Evolutionary conservation across 2,113 vertebrate species (phyloP).

Genomic region (Lipotes vexillifer): DNA sequence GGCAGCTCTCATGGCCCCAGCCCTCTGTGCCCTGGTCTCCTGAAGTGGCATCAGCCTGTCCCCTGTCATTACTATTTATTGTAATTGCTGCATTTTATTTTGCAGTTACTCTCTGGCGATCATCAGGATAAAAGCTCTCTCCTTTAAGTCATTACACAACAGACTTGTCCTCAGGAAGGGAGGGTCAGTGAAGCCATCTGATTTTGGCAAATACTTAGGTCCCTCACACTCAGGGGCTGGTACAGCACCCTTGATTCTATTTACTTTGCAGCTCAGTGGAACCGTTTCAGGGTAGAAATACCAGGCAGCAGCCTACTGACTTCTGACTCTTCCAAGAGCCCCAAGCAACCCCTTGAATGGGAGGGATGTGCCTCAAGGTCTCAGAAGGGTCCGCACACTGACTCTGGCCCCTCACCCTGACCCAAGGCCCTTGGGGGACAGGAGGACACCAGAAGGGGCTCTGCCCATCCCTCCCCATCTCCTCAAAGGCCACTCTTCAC

Average conservation of each 20-base stretch:
- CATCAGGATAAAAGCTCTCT: not conserved
- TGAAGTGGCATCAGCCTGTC: not conserved
- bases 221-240: rapidly evolving
- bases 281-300: not conserved
- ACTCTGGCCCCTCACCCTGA: not conserved
- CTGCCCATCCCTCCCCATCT: not conserved
- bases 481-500: not conserved
- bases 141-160: not conserved
- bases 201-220: rapidly evolving
- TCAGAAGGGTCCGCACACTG: not conserved
- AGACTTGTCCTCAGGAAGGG: not conserved
- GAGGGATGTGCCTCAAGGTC: rapidly evolving
- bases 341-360: rapidly evolving
- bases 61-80: not conserved
- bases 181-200: rapidly evolving
- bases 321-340: rapidly evolving
- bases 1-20: not conserved
- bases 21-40: not conserved
- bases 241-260: not conserved
- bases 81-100: not conserved
- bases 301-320: not conserved
- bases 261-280: not conserved
- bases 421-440: rapidly evolving
- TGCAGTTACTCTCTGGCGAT: not conserved
- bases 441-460: no score